Base-by-base conservation (phyloP, 2,113 vertebrate species). In the Gallinago paraguaiae region DNA sequence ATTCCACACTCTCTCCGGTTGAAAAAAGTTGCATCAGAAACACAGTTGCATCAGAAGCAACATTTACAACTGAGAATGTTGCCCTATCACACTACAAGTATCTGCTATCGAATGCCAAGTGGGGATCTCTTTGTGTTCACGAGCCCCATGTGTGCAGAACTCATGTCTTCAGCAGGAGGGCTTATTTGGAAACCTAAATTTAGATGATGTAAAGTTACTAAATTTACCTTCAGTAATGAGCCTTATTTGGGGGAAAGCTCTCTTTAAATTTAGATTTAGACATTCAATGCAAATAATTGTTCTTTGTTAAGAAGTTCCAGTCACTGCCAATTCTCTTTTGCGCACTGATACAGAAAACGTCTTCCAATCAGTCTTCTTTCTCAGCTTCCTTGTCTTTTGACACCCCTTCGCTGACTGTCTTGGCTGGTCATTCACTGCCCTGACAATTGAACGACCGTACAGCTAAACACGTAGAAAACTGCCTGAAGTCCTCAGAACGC, bases 221-320 rank as follows among this genome's bases (percentile, higher is more conserved):
- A 81, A 84, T 91, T 86, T 91, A 88, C 18, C 43, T 84, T 71
- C 8, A 3, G 46, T 25, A 91, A 88, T 64, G 19, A 17, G 30
- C 43, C 13, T 89, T 77, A 64, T 96, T 92, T 90, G 11, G 43
- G 35, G 33, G 48, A 64, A 82, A 88, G 56, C 11, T 92, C 56
- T 65, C 74, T 86, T 74, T 60, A 91, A 93, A 94, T 93, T 79
- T 56, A 86, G 41, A 90, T 77, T 93, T 82, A 60, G 53, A 65
- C 72, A 31, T 41, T 86, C 37, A 22, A 67, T 83, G 68, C 56
- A 90, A 92, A 88, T 93, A 92, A 80, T 64, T 86, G 65, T 10
- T 82, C 76, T 92, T 95, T 93, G 94, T 94, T 76, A 76, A 69
- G 35, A 85, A 95, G n/a, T 37, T 69, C 54, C 79, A 61, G 41